Evolutionary conservation across 2,888 invertebrate species (phyloP).

Genomic region (Tiphia femorata): DNA sequence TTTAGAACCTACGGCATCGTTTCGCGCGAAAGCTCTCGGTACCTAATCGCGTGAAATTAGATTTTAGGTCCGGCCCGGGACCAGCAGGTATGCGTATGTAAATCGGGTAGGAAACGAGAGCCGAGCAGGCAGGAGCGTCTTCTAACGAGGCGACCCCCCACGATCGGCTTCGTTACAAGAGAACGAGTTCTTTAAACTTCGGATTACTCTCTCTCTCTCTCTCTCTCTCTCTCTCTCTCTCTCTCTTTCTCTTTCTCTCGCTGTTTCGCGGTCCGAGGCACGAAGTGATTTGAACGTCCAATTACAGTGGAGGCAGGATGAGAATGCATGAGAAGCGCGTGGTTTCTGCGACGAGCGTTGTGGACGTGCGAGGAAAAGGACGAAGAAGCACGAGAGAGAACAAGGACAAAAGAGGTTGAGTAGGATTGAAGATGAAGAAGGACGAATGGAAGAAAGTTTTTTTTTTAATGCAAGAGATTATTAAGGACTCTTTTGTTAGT

Average conservation of each 20-base stretch:
- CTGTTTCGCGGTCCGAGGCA: too few species aligned
- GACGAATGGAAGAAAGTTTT: too few species aligned
- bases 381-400: constrained; percentile 12
- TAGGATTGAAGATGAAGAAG: too few species aligned
- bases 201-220: too few species aligned
- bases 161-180: constrained; percentile 33
- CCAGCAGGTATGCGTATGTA: constrained; percentile 56
- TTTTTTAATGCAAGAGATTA: too few species aligned
- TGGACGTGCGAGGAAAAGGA: background rate
- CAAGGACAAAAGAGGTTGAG: background rate
- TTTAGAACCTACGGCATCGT: too few species aligned
- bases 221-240: too few species aligned
- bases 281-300: constrained; percentile 20
- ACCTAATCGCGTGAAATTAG: constrained; percentile 28
- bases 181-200: constrained; percentile 30
- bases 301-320: too few species aligned
- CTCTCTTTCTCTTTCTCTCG: too few species aligned
- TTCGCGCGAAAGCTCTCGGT: background rate
- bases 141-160: constrained; percentile 44
- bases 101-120: constrained; percentile 29
- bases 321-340: too few species aligned
- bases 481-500: too few species aligned
- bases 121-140: constrained; percentile 18
- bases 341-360: background rate
- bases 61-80: constrained; percentile 29